These are phyloP conservation scores for Pelvicachromis taeniatus DNA, from an alignment of 2,113 vertebrate species.

Conservation along the genomic window DNA sequence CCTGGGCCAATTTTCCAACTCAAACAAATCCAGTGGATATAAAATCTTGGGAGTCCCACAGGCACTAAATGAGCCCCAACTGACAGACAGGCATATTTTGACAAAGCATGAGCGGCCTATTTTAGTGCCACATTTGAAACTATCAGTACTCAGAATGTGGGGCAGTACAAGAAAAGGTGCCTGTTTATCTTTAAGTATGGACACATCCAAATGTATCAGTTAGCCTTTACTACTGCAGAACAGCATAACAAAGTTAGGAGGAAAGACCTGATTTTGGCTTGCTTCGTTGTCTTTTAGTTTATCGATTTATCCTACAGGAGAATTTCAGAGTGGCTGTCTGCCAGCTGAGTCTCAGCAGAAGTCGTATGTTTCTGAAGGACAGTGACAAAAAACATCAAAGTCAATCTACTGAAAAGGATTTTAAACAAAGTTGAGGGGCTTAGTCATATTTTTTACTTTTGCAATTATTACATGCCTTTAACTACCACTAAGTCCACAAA, in stretches of 20 bases:
- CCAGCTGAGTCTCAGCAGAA: background rate
- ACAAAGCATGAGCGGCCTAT: conserved; percentile 11
- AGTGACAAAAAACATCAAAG: background rate
- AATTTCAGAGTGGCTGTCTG: background rate
- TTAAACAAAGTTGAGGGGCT: background rate
- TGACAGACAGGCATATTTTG: conserved; percentile 56
- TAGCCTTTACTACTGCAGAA: background rate
- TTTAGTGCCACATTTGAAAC: background rate
- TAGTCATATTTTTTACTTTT: background rate
- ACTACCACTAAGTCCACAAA: background rate
- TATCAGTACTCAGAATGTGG: background rate
- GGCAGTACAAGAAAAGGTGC: background rate
- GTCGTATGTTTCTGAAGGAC: background rate
- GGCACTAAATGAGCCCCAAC: conserved; percentile 47
- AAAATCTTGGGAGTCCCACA: conserved; percentile 27
- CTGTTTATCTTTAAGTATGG: background rate
- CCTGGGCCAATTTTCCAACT: conserved; percentile 55
- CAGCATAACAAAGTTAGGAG: background rate
- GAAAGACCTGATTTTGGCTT: background rate
- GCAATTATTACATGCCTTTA: background rate
- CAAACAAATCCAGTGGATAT: conserved; percentile 60
- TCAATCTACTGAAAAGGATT: background rate
- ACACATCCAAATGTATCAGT: background rate
- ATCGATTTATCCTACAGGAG: background rate
- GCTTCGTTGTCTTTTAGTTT: background rate